phyloP scores from a whole-genome alignment of 2,888 invertebrate species.

The Scaptomyza polygonia region DNA sequence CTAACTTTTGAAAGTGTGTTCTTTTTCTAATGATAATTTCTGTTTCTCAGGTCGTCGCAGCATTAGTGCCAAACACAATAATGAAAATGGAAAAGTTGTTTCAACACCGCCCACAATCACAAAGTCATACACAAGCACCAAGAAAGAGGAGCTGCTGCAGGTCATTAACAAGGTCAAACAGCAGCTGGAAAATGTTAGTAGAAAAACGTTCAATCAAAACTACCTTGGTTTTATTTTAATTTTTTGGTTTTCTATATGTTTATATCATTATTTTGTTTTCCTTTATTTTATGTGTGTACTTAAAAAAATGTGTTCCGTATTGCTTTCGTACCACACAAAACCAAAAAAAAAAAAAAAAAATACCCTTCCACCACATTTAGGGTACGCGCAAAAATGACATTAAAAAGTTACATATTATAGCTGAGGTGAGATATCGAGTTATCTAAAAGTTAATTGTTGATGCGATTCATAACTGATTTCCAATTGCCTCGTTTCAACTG shows the following conservation, averaged over 20 bases:
- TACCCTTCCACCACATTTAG: conserved; percentile 63
- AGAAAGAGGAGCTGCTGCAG: conserved; percentile 90
- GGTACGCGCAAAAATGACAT: conserved; percentile 83
- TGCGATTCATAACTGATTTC: conserved; percentile 30
- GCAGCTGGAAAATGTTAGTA: conserved; percentile 93
- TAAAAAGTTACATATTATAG: conserved; percentile 82
- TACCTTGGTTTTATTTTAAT: conserved; percentile 11
- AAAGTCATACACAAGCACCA: conserved; percentile 84
- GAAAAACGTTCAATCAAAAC: too few species aligned
- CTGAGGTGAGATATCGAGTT: conserved; percentile 83
- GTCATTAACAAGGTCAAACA: conserved; percentile 93
- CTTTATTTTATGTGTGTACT: conserved; percentile 30
- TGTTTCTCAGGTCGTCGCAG: conserved; percentile 85
- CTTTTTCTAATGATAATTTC: not conserved
- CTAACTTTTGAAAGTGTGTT: not conserved
- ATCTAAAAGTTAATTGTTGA: conserved; percentile 29
- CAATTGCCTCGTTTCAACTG: conserved; percentile 14
- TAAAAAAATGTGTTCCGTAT: conserved; percentile 54
- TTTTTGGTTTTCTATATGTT: conserved; percentile 34
- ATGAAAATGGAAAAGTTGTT: conserved; percentile 80
- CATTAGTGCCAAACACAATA: conserved; percentile 87
- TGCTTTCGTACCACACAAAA: conserved; percentile 48
- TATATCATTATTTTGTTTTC: conserved; percentile 24
- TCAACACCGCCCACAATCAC: conserved; percentile 82
- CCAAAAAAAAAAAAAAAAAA: conserved; percentile 17